Conservation (phyloP, 2,888 invertebrate species). For the Eucera pruinosa region DNA sequence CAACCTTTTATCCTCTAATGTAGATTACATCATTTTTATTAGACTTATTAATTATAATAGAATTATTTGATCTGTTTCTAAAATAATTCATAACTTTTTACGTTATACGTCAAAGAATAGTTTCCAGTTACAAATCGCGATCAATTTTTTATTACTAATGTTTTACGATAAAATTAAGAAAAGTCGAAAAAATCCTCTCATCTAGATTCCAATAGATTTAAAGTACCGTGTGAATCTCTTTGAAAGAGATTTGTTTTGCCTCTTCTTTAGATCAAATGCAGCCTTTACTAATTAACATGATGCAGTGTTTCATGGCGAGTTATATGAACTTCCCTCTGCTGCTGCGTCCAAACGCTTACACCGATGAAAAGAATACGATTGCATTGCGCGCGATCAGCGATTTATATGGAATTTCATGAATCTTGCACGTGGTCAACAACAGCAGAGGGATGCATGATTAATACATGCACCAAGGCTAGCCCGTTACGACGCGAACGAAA, state of each 20-base stretch:
- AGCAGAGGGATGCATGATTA: conserved; percentile 7
- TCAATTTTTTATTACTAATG: no score
- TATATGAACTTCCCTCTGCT: conserved; percentile 22
- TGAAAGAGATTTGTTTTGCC: background rate
- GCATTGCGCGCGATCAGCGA: background rate
- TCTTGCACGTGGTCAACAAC: background rate
- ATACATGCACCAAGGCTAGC: conserved; percentile 50
- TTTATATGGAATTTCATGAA: background rate
- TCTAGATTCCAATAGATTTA: background rate
- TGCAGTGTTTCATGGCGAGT: conserved; percentile 37
- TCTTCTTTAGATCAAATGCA: background rate
- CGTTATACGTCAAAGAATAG: no score
- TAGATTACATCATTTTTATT: no score
- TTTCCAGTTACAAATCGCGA: no score
- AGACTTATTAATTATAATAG: no score
- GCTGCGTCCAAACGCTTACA: background rate
- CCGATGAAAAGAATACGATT: background rate
- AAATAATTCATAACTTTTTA: no score
- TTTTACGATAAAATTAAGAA: background rate
- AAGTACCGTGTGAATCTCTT: background rate
- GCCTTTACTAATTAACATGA: conserved; percentile 30
- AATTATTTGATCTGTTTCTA: no score
- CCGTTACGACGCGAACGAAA: conserved; percentile 16
- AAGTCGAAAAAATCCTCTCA: background rate
- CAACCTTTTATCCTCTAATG: no score